These are phyloP conservation scores for Eptesicus fuscus DNA, from an alignment of 2,113 vertebrate species.

Conservation along the genomic window DNA sequence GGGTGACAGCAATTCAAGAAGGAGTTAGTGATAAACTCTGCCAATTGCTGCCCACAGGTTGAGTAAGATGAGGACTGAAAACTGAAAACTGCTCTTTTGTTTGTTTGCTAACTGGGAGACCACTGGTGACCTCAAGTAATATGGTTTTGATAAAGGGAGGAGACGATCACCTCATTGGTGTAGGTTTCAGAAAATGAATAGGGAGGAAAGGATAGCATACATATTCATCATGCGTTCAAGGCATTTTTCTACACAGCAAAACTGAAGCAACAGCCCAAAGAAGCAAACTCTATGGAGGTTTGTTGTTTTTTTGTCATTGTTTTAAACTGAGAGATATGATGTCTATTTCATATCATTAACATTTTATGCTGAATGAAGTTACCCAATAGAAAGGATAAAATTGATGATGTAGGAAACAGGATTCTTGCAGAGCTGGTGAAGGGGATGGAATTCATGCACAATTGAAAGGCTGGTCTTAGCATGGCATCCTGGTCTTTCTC, in stretches of 20 bases:
- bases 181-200: background rate
- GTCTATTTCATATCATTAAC: background rate
- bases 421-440: background rate
- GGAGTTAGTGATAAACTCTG: background rate
- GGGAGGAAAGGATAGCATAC: background rate
- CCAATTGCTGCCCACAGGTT: background rate
- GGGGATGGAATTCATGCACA: background rate
- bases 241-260: background rate
- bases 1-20: background rate
- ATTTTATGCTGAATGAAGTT: background rate
- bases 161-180: too few species aligned
- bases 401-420: background rate
- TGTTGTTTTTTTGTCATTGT: background rate
- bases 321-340: background rate
- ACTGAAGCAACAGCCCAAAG: background rate
- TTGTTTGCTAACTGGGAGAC: background rate
- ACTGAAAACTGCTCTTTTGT: background rate
- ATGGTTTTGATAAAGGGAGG: background rate
- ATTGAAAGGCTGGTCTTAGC: background rate
- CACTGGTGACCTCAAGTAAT: background rate
- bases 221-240: background rate
- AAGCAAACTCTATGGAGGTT: background rate
- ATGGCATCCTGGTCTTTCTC: background rate
- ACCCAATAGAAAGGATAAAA: background rate
- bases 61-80: background rate